Evolutionary conservation across 2,113 vertebrate genomes (phyloP).

Genomic region (Diglossa brunneiventris): DNA sequence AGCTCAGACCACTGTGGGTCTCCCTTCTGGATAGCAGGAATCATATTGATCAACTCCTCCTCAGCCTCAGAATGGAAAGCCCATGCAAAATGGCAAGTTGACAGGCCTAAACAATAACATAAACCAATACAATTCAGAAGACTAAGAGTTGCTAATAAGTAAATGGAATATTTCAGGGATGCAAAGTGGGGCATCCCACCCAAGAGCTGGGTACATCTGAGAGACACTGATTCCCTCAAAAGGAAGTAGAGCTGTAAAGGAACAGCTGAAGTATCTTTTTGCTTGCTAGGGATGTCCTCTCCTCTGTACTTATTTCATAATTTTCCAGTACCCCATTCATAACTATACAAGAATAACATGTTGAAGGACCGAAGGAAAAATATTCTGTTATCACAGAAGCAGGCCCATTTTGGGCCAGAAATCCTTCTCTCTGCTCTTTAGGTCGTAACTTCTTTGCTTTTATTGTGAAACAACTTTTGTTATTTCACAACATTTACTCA

Average conservation of each 20-base stretch:
- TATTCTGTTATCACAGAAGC: neutral
- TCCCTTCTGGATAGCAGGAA: constrained; percentile 94
- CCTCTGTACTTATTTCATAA: neutral
- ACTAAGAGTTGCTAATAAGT: neutral
- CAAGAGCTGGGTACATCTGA: neutral
- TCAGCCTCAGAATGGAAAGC: constrained; percentile 98
- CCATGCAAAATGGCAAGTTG: constrained; percentile 98
- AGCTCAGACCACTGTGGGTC: constrained; percentile 97
- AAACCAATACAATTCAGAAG: neutral
- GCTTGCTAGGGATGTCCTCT: neutral
- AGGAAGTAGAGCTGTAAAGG: neutral
- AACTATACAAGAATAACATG: neutral
- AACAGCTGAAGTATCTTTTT: neutral
- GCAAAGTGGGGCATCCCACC: neutral
- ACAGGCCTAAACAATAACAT: constrained; percentile 80
- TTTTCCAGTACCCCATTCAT: neutral
- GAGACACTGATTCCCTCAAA: neutral
- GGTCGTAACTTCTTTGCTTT: neutral
- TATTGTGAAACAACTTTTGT: neutral
- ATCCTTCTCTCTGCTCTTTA: neutral
- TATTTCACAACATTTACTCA: neutral
- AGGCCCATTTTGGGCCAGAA: neutral
- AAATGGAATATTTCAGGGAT: neutral
- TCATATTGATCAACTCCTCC: constrained; percentile 96
- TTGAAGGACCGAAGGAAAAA: neutral